Base-by-base conservation (phyloP, 35 echinoderm and acorn worm genomes). In the Ophioderma brevispina region DNA sequence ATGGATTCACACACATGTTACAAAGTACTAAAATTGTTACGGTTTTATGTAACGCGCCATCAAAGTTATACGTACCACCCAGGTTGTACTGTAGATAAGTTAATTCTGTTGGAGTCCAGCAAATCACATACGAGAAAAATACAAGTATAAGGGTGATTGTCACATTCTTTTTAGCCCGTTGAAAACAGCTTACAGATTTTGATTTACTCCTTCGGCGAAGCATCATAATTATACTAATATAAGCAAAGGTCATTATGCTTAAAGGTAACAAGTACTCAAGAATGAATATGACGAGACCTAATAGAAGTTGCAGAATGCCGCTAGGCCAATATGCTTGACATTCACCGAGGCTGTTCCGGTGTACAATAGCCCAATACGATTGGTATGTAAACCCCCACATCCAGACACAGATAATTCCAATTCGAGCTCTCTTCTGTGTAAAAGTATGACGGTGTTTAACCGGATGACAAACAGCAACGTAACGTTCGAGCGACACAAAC, bases 1-100 rank as follows among this genome's bases (percentile, higher is more conserved):
- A 85, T 32, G 95, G 95, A 75, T 94, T 92, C 13, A 90, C 80
- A 76, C 92, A 97, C 92, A 97, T 91, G 33, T 97, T 97, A 84
- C 92, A 94, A 30, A 91, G 77, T 0, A 97, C 89, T 1, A 97
- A 55, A n/a, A 87, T 89, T 13, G 89, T 91, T 1, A 90, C 80
- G 1, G 86, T 75, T 37, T 85, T 82, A 64, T 94, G 89, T 14
- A 92, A 40, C 15, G 76, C 39, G 21, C 92, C 89, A 13, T 87
- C 64, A 70, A 94, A 97, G 78, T 89, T 78, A 23, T 94, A 94
- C 35, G 31, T 23, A 35, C 85, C 64, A 36, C 92, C 92, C 3
- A 93, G 77, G 35, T 92, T 94, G 17, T 91, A 91, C 28, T 86
- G 59, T 6, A 97, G 70, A 85, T 94, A 97, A 13, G 84, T 76